Conservation (phyloP, 2,797 vertebrate genomes). For the Tokudaia tokunoshimensis region DNA sequence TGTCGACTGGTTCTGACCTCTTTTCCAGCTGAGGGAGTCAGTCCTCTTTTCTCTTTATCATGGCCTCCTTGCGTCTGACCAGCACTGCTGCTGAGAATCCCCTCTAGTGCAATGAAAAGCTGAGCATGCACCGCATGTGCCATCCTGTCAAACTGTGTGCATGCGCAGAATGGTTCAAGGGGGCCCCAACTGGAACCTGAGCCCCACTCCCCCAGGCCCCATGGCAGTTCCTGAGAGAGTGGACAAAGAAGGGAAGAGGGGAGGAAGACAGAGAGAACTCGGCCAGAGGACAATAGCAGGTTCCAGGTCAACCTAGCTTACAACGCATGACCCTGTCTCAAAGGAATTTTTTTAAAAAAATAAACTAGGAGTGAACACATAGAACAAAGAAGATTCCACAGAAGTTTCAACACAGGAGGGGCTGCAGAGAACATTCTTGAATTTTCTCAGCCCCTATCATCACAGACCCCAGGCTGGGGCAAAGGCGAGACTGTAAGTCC, state of each 20-base stretch:
- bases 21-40: neutral
- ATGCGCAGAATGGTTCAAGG: neutral
- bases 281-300: neutral
- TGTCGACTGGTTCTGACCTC: neutral
- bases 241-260: neutral
- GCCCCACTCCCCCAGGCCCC: neutral
- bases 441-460: neutral
- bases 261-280: neutral
- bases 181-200: neutral
- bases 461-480: neutral
- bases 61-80: neutral
- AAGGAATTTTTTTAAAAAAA: neutral
- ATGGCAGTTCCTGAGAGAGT: neutral
- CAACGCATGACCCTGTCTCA: neutral
- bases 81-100: neutral
- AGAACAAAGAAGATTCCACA: neutral
- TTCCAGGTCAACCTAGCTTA: neutral
- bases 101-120: constrained; percentile 1
- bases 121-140: neutral
- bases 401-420: neutral
- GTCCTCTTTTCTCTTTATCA: neutral
- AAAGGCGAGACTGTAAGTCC: neutral
- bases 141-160: neutral
- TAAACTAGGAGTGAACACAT: neutral
- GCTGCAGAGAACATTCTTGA: neutral